phyloP scores from a whole-genome alignment of 2,888 invertebrate species.

The Penaeus monodon region DNA sequence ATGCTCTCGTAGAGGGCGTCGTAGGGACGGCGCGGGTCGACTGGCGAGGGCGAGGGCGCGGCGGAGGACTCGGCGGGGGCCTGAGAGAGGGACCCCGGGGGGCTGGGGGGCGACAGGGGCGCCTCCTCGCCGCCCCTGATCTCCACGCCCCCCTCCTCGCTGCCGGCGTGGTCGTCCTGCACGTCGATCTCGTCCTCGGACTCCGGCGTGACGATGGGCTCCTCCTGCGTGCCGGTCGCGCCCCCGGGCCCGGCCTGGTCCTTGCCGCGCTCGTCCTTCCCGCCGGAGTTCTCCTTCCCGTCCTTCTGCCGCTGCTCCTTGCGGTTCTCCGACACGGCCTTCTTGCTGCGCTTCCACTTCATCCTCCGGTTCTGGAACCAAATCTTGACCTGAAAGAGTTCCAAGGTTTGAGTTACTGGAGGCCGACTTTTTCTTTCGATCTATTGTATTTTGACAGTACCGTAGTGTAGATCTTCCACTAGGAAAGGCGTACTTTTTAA shows the following conservation, averaged over 20 bases:
- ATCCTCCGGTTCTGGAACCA: conserved; percentile 99
- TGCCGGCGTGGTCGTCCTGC: conserved; percentile 44
- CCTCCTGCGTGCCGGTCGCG: conserved; percentile 27
- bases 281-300: conserved; percentile 42
- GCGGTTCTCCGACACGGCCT: conserved; percentile 77
- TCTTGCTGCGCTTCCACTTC: conserved; percentile 99
- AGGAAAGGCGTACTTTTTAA: too few relatives aligned
- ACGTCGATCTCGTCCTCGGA: conserved; percentile 62
- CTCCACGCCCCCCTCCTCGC: conserved; percentile 23
- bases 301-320: conserved; percentile 53
- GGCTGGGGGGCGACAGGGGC: conserved; percentile 34
- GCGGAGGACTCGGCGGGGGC: conserved; percentile 19
- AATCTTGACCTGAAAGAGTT: conserved; percentile 85
- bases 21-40: conserved; percentile 37
- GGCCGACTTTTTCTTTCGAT: too few relatives aligned
- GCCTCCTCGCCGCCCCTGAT: conserved; percentile 13
- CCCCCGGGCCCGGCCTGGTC: conserved; percentile 20
- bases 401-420: neutral
- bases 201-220: conserved; percentile 24
- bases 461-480: too few relatives aligned
- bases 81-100: conserved; percentile 29
- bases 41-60: conserved; percentile 38
- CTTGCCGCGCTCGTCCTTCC: conserved; percentile 23
- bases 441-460: too few relatives aligned
- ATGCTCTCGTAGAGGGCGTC: conserved; percentile 44